Conservation (phyloP, 2,797 vertebrate species). For the Morus bassanus region DNA sequence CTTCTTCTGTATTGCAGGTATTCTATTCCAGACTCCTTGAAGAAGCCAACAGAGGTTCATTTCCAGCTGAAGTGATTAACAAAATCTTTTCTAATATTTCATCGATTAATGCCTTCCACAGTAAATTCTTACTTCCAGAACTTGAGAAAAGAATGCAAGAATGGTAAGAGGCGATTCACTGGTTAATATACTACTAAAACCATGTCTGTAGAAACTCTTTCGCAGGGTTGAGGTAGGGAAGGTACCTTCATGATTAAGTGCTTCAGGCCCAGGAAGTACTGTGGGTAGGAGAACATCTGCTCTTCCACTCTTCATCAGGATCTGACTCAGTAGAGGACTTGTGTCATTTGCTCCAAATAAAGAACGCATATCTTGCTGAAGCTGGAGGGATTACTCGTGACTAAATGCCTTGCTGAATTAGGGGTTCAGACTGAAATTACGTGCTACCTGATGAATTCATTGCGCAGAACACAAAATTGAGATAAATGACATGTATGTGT, state of each 20-base stretch:
- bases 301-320: not conserved
- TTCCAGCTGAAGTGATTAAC: slow-evolving; percentile 91
- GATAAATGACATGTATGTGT: not conserved
- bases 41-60: slow-evolving; percentile 92
- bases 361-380: not conserved
- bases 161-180: slow-evolving; percentile 82
- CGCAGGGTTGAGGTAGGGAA: not conserved
- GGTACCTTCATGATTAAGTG: not conserved
- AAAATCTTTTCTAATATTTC: slow-evolving; percentile 98
- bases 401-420: not conserved
- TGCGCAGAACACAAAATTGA: not conserved
- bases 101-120: slow-evolving; percentile 93
- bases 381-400: not conserved
- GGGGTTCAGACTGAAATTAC: not conserved
- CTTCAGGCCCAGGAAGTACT: not conserved
- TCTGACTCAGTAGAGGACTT: slow-evolving; percentile 25
- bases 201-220: not conserved
- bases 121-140: slow-evolving; percentile 93
- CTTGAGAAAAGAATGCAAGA: slow-evolving; percentile 96
- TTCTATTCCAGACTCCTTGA: slow-evolving; percentile 91
- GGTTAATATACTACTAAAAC: not conserved
- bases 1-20: slow-evolving; percentile 75
- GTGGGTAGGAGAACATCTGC: not conserved
- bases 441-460: not conserved
- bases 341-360: not conserved